A percentile compares a stretch with the other conserved stretches of the same genome.
phyloP scores from a whole-genome alignment of 2,888 invertebrate genomes.

The Lochmaea crataegi region DNA sequence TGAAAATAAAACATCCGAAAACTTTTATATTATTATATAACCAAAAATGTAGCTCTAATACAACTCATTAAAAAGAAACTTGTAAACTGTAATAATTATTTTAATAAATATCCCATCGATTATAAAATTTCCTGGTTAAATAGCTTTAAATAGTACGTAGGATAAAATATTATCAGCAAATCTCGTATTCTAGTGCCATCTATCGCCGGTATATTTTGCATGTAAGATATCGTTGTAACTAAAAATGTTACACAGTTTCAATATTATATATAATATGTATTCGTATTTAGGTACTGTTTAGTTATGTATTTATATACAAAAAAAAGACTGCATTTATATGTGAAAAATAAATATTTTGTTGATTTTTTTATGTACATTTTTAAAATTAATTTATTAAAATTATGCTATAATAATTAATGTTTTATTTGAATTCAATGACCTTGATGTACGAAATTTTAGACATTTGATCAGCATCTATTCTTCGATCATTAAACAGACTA shows the following conservation, averaged over 20 bases:
- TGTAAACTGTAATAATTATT: too few species aligned
- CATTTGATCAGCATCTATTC: too few species aligned
- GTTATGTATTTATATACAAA: background rate
- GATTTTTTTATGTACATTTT: constrained; percentile 10
- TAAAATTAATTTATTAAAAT: constrained; percentile 8
- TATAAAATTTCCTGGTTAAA: background rate
- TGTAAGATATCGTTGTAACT: background rate
- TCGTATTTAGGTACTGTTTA: background rate
- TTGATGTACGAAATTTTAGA: background rate
- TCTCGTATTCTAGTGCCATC: constrained; percentile 30
- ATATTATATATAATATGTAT: background rate
- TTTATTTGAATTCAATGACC: background rate
- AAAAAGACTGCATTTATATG: constrained; percentile 3
- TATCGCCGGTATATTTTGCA: constrained; percentile 3
- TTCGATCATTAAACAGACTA: too few species aligned
- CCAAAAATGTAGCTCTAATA: background rate
- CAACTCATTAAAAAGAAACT: too few species aligned
- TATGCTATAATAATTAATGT: background rate
- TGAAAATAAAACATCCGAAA: background rate
- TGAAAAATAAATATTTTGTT: constrained; percentile 1
- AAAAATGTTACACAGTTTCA: background rate
- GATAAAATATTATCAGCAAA: constrained; percentile 25
- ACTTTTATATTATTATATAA: background rate
- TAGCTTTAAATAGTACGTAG: constrained; percentile 8
- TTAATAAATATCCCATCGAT: background rate